phyloP scores from a whole-genome alignment of 2,888 invertebrate species.

The Tortricodes alternella region DNA sequence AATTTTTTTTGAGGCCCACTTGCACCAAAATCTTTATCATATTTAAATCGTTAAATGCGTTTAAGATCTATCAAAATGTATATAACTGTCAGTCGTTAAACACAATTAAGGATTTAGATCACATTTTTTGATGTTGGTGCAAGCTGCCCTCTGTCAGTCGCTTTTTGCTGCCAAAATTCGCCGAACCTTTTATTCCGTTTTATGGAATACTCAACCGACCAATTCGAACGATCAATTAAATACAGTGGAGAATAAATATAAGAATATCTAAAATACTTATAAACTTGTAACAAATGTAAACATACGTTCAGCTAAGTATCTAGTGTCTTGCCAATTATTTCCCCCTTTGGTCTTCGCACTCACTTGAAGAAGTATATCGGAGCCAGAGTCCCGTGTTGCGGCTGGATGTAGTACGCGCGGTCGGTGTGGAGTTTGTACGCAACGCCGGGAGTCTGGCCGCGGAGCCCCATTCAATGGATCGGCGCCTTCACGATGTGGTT shows the following conservation, averaged over 20 bases:
- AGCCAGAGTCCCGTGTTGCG: constrained; percentile 68
- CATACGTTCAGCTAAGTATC: constrained; percentile 70
- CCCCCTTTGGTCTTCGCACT: constrained; percentile 62
- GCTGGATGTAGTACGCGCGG: constrained; percentile 48
- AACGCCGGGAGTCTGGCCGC: constrained; percentile 59
- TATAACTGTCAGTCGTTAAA: too few relatives aligned
- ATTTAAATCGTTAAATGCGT: too few relatives aligned
- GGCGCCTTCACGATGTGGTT: constrained; percentile 96
- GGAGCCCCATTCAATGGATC: constrained; percentile 88
- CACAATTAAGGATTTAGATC: too few relatives aligned
- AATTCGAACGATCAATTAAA: constrained; percentile 66
- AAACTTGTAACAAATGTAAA: constrained; percentile 83
- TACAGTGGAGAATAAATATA: constrained; percentile 85
- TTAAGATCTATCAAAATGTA: too few relatives aligned
- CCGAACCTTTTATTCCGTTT: constrained; percentile 42
- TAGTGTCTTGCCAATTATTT: constrained; percentile 64
- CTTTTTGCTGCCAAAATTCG: constrained; percentile 46
- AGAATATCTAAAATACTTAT: constrained; percentile 88
- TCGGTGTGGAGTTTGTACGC: constrained; percentile 52
- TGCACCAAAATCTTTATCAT: too few relatives aligned
- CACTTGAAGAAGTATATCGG: constrained; percentile 72
- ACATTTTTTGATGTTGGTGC: too few relatives aligned
- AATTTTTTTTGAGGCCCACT: constrained; percentile 61
- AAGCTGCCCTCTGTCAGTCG: too few relatives aligned
- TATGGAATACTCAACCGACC: constrained; percentile 51